Conservation (phyloP, 2,888 invertebrate species). For the Chymomyza amoena region DNA sequence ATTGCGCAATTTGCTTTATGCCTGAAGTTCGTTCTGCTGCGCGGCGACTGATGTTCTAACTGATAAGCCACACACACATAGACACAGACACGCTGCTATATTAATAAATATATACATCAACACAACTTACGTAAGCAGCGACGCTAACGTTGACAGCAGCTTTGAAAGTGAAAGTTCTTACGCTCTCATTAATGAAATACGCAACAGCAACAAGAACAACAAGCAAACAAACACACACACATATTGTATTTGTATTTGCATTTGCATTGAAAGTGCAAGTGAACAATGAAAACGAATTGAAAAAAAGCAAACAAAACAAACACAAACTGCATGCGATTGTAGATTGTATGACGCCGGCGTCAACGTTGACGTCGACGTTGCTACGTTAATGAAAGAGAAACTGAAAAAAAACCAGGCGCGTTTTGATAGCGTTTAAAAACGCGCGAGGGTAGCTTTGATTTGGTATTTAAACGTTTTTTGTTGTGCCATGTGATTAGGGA, state of each 20-base stretch:
- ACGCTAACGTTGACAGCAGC: slow-evolving; percentile 6
- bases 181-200: slow-evolving; percentile 1
- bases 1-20: slow-evolving; percentile 62
- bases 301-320: neutral
- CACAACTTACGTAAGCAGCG: slow-evolving; percentile 68
- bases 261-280: slow-evolving; percentile 71
- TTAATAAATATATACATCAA: slow-evolving; percentile 30
- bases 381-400: neutral
- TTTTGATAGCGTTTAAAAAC: slow-evolving; percentile 39
- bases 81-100: slow-evolving; percentile 15
- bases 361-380: no score
- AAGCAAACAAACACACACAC: neutral
- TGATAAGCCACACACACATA: slow-evolving; percentile 43
- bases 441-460: slow-evolving; percentile 25
- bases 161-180: slow-evolving; percentile 1
- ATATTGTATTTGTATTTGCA: slow-evolving; percentile 44
- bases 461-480: neutral
- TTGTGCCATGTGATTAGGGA: neutral
- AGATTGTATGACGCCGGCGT: neutral
- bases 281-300: slow-evolving; percentile 27
- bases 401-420: neutral
- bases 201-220: neutral
- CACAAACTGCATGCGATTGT: slow-evolving; percentile 1
- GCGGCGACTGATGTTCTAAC: neutral
- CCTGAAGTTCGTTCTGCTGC: neutral